phyloP scores from a whole-genome alignment of 2,113 vertebrate genomes.

The Opisthocomus hoazin region DNA sequence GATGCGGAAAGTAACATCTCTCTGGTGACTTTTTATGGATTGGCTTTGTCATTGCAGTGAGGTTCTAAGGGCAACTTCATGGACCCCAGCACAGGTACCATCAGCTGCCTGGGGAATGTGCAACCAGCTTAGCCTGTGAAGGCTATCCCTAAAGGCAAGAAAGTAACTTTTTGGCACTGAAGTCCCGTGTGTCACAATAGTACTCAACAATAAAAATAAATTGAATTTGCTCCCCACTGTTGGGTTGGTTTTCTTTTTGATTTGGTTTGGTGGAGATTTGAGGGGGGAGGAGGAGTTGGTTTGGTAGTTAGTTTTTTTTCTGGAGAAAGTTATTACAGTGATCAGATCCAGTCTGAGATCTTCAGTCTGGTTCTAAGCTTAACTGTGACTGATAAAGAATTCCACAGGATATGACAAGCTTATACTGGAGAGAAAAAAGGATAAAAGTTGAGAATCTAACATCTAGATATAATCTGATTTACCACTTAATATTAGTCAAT shows the following conservation, averaged over 20 bases:
- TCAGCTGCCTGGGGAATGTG: not conserved
- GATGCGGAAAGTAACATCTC: not conserved
- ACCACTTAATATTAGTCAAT: not conserved
- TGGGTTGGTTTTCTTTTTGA: not conserved
- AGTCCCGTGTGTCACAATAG: not conserved
- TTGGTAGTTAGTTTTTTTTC: not conserved
- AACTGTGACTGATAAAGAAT: not conserved
- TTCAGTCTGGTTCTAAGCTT: not conserved
- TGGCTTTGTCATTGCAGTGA: not conserved
- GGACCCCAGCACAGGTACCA: not conserved
- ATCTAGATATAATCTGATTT: not conserved
- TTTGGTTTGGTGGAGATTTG: not conserved
- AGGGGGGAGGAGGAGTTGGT: rapidly evolving
- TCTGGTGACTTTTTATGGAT: not conserved
- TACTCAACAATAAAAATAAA: too few species aligned
- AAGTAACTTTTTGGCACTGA: not conserved
- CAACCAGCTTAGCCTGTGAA: not conserved
- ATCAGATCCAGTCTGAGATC: not conserved
- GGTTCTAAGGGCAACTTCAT: not conserved
- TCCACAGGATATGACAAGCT: not conserved
- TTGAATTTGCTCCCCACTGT: not conserved
- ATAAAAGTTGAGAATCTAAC: not conserved
- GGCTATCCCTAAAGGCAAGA: not conserved
- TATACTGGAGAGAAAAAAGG: not conserved
- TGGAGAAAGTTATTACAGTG: not conserved